Evolutionary conservation across 2,113 vertebrate species (phyloP).

Genomic region (Sterrhoptilus dennistouni): DNA sequence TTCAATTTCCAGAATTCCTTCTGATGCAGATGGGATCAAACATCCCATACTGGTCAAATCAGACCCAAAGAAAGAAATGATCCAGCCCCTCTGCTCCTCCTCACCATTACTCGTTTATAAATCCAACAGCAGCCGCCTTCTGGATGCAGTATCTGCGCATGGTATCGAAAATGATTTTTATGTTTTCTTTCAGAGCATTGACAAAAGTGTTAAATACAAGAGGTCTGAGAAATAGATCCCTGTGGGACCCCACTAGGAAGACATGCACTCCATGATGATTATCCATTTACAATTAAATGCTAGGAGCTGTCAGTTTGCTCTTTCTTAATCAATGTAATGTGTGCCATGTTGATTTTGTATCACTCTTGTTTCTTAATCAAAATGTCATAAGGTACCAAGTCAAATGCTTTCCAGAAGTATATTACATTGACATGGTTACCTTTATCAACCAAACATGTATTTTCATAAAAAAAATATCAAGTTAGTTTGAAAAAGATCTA

Average conservation of each 20-base stretch:
- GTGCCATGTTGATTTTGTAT: constrained; percentile 72
- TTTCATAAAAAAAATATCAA: constrained; percentile 69
- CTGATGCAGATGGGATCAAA: background rate
- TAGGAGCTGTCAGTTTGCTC: constrained; percentile 67
- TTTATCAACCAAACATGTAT: constrained; percentile 70
- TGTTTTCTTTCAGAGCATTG: constrained; percentile 49
- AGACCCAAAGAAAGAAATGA: background rate
- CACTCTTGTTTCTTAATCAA: constrained; percentile 71
- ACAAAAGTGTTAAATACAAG: constrained; percentile 57
- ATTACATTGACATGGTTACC: constrained; percentile 66
- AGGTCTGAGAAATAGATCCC: constrained; percentile 59
- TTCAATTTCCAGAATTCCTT: background rate
- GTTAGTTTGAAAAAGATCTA: constrained; percentile 69
- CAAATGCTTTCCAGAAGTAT: constrained; percentile 68
- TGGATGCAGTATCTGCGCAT: background rate
- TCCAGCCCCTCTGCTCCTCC: background rate
- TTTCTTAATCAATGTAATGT: constrained; percentile 70
- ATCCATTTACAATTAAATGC: constrained; percentile 70
- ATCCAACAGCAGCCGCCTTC: background rate
- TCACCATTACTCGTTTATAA: background rate
- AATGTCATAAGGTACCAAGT: constrained; percentile 69
- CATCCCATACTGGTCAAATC: background rate
- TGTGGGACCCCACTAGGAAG: constrained; percentile 50
- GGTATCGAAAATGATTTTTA: constrained; percentile 23
- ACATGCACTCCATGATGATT: constrained; percentile 61